Base-by-base conservation (phyloP, 2,888 invertebrate genomes). In the Cartodere bifasciata region DNA sequence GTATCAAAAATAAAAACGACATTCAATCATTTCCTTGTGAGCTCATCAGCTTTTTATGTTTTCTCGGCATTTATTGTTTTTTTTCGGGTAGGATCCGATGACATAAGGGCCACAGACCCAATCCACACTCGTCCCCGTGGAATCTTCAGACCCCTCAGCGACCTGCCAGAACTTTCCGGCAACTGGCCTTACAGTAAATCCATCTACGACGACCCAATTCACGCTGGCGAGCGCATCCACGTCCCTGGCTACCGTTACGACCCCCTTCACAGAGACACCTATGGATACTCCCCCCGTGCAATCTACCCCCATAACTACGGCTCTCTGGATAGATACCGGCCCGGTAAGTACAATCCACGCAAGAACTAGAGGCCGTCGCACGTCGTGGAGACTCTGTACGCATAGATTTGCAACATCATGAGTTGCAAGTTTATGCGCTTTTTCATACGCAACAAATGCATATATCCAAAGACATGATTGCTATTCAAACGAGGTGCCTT, bases 221-320 rank as follows among this genome's bases (percentile, higher is more conserved):
- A 69, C 52, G 81, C 85, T 45, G 73, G 76, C 46, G 85, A 85
- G 62, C 78, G 87, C 62, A 84, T 88, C 67, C 70, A 77, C 57
- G 79, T 81, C 35, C 82, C 84, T 56, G 87, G 87, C 53, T 87
- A 87, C 75, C 81, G 86, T 65, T 87, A 87, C 68, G 70, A 83
- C 63, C 87, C 87, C 48, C 80, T 88, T 50, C 86, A 86, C 66
- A 79, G 87, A 56, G 86, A 87, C 60, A 78, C 75, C 55, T 87
- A 87, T 66, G 87, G 87, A 43, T 86, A 87, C 65, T 82, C 85
- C 48, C 87, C 87, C 49, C 75, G 86, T 63, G 68, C 80, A 58
- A 80, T 87, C 70, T 85, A 82, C 62, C 75, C 84, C 53, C 84
- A 83, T 70, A 81, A 84, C 70, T 84, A 83, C 70, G 68, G 69